Base-by-base conservation (phyloP, 2,888 invertebrate genomes). In the Melieria picta region DNA sequence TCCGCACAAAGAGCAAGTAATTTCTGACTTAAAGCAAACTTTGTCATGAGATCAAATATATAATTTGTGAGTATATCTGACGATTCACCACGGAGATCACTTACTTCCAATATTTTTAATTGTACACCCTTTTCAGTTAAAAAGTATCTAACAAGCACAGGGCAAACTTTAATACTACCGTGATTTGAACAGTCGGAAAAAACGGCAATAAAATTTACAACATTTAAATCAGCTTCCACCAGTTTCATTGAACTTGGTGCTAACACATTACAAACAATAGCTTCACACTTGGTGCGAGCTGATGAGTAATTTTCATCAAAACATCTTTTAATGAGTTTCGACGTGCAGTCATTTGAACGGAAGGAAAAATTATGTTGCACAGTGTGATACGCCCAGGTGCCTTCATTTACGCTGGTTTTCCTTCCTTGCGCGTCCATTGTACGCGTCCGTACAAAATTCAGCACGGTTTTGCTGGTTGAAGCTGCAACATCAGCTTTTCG, bases 151-250 rank as follows among this genome's bases (percentile, higher is more conserved):
- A 65, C 72, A 58, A 76, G 72, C 60, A 75, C 57, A 48, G 75
- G 74, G n/a, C 72, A 75, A 42, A 74, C 52, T 65, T 74, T 74
- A 48, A 72, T 71, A 65, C 65, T 72, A 9, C 71, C 72, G 58
- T 75, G 72, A 69, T 75, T 76, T 55, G 75, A 75, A 64, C 72
- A 72, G 67, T 75, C 72, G 48, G 67, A 69, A 62, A 65, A 75
- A 50, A 75, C 47, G 42, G 74, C 70, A 58, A 76, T 69, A 16
- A 71, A 74, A 52, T 56, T 74, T 5, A 74, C 69, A 45, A 55
- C 58, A 56, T 30, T 48, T 57, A 74, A 66, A 74, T 69, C 74
- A 11, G 63, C 45, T 72, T 69, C 50, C 50, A 75, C 62, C 72
- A 63, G 61, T 50, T 63, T 52, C 47, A 74, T 64, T 45, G 66